phyloP scores from a whole-genome alignment of 2,888 invertebrate genomes.

The Carcina quercana region DNA sequence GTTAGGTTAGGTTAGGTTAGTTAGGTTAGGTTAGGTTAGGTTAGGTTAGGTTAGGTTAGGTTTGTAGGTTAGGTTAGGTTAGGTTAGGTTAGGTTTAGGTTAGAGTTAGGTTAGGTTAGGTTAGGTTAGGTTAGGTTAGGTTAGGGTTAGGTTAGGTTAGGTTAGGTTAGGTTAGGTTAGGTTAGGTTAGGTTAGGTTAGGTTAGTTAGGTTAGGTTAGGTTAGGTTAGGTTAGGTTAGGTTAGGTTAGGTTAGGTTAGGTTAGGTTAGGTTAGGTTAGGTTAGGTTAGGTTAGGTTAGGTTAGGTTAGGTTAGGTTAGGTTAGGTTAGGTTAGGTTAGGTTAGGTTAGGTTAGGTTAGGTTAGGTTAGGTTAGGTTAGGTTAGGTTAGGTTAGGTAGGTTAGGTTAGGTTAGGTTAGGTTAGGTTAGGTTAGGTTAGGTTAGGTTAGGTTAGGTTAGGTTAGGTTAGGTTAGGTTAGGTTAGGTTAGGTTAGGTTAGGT shows the following conservation, averaged over 20 bases:
- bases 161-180: constrained; percentile 9
- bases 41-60: constrained; percentile 12
- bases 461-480: constrained; percentile 11
- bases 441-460: constrained; percentile 12
- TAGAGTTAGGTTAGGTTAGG: constrained; percentile 13
- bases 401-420: constrained; percentile 8
- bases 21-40: constrained; percentile 19
- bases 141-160: constrained; percentile 15
- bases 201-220: constrained; percentile 9
- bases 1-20: constrained; percentile 20
- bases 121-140: constrained; percentile 13
- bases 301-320: constrained; percentile 11
- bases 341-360: constrained; percentile 9
- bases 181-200: constrained; percentile 8
- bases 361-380: constrained; percentile 10
- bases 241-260: constrained; percentile 12
- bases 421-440: constrained; percentile 10
- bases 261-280: constrained; percentile 12
- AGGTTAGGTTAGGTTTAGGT: constrained; percentile 13
- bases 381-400: constrained; percentile 10
- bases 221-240: constrained; percentile 9
- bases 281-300: constrained; percentile 10
- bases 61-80: constrained; percentile 11
- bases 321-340: constrained; percentile 12
- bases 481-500: constrained; percentile 11